Evolutionary conservation across 1,140 invertebrate genomes (phyloP), one percentile per base, ranked within the genome.

Genomic region (Lepidostoma basale): DNA sequence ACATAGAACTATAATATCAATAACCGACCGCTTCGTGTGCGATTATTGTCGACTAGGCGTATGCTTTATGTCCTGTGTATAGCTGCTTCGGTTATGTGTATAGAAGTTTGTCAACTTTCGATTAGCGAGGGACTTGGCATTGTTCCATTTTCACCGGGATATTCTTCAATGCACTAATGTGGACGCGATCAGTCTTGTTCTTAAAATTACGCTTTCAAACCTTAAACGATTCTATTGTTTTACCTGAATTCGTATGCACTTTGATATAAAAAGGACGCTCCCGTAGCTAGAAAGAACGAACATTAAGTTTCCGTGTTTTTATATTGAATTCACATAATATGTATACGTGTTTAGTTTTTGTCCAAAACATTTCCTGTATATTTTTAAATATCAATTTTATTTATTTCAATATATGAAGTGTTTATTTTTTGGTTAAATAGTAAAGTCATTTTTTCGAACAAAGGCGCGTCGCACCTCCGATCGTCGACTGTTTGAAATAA

Each of bases 41-140:
- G 14, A 36, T 36, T 36, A 36, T 36, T 54, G n/a, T 1, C 30
- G 22, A 23, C 54, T 59, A 59, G 54, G 33, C 54, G 33, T 40
- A 39, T 23, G 18, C 54, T 23, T 20, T 36, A 25, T 49, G 25
- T 45, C 14, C 16, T 62, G 26, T 39, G 16, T 44, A 16, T 62
- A 44, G 25, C 59, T 20, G 40, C 14, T 26, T 62, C 59, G 23
- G 59, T 62, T 62, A 62, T 62, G 36, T 42, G 42, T 62, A 30
- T 30, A 45, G 59, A 14, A 62, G 59, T 62, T 62, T 62, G 42
- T 62, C 59, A 62, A 62, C 59, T 49, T 63, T 63, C 45, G 62
- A 63, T 63, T 49, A 40, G 18, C 45, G 45, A 14, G 23, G 36
- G 25, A 63, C 45, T 63, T 63, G 62, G 62, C 62, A 49, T 63